Conservation (phyloP, 2,888 invertebrate species). For the Sicus ferrugineus region DNA sequence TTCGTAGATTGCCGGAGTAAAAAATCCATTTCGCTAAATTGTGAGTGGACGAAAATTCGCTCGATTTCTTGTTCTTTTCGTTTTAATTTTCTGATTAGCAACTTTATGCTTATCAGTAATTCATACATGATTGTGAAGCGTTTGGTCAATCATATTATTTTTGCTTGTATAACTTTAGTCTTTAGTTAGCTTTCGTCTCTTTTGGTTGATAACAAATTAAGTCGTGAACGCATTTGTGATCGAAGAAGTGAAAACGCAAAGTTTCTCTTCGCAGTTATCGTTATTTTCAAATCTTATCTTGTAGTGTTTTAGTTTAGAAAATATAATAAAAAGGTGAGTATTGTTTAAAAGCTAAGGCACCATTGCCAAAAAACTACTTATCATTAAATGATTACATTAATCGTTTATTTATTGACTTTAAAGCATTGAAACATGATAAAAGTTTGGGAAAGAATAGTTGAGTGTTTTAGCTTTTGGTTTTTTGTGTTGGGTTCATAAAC, state of each 20-base stretch:
- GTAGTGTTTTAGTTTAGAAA: no score
- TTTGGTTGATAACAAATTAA: slow-evolving; percentile 6
- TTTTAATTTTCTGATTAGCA: neutral
- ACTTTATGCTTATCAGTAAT: slow-evolving; percentile 19
- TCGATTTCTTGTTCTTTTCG: neutral
- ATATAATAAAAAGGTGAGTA: no score
- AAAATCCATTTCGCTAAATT: neutral
- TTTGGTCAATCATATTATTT: slow-evolving; percentile 11
- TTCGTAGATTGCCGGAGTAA: neutral
- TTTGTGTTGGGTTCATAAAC: no score
- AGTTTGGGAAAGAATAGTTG: no score
- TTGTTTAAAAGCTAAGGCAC: no score
- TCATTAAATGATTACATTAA: no score
- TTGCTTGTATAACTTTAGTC: slow-evolving; percentile 6
- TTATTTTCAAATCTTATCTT: no score
- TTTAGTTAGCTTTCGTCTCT: slow-evolving; percentile 1
- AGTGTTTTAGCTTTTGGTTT: no score
- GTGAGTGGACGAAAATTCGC: neutral
- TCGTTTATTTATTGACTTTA: no score
- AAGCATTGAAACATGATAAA: no score
- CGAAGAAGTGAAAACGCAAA: neutral
- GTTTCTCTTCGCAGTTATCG: neutral
- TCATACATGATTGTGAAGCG: neutral
- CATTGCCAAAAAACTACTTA: no score
- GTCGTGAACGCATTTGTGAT: neutral